Percentiles rank a stretch among this genome's conserved stretches.
phyloP scores from a whole-genome alignment of 2,113 vertebrate genomes.

The Thryonomys swinderianus region DNA sequence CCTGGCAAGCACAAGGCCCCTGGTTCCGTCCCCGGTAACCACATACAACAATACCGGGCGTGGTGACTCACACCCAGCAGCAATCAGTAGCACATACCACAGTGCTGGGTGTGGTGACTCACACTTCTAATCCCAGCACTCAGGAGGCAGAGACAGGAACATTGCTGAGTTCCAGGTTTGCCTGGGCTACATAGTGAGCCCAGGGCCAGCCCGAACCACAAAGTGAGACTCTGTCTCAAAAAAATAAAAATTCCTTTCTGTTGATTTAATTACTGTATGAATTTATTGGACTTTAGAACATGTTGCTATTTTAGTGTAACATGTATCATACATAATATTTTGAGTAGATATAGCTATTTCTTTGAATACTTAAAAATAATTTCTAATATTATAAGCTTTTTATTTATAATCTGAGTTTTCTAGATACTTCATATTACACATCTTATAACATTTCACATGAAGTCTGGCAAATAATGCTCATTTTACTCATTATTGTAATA shows the following conservation, averaged over 20 bases:
- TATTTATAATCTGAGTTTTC: not conserved
- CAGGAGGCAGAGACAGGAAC: too few species aligned
- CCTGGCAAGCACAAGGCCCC: too few species aligned
- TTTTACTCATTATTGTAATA: not conserved
- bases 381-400: not conserved
- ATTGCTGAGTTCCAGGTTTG: too few species aligned
- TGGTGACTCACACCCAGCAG: too few species aligned
- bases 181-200: too few species aligned
- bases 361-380: not conserved
- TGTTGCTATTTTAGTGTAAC: not conserved
- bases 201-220: too few species aligned
- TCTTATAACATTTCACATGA: not conserved
- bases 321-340: not conserved
- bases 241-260: not conserved
- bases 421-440: not conserved
- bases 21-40: too few species aligned
- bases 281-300: not conserved
- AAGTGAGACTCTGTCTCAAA: too few species aligned
- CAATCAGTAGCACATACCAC: too few species aligned
- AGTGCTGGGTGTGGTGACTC: too few species aligned
- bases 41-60: too few species aligned
- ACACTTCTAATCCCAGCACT: too few species aligned
- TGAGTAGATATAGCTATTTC: not conserved
- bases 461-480: conserved; percentile 20
- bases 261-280: not conserved